A percentile compares a stretch with the other conserved stretches of the same genome.
These are phyloP conservation scores for Squalus acanthias DNA, from an alignment of 2,797 vertebrate genomes.

Conservation along the genomic window DNA sequence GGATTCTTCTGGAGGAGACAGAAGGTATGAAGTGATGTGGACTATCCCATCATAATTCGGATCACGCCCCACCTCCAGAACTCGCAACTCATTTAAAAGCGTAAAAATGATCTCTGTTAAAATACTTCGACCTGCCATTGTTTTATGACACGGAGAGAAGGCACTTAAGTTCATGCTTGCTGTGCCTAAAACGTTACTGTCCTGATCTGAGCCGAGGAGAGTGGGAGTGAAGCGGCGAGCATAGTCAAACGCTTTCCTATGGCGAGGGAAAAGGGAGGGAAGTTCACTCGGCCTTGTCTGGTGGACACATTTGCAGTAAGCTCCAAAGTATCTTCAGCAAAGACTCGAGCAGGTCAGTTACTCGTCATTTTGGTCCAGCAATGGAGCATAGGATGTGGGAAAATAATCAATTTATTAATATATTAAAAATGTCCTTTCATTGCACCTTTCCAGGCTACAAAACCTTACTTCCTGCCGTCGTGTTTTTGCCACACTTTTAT, in stretches of 20 bases:
- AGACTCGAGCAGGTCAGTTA: not conserved
- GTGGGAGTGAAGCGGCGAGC: not conserved
- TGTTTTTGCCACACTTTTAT: not conserved
- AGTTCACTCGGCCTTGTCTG: not conserved
- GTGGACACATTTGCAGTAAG: not conserved
- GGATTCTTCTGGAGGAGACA: no score
- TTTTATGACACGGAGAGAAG: not conserved
- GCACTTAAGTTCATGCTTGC: not conserved
- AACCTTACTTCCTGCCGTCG: not conserved
- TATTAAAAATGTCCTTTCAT: not conserved
- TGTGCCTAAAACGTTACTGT: not conserved
- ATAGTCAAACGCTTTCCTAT: not conserved
- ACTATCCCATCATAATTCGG: no score
- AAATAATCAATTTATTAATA: not conserved
- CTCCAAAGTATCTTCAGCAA: not conserved
- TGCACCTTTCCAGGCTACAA: not conserved
- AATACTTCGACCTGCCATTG: not conserved
- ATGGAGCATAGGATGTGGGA: not conserved
- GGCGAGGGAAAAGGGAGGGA: not conserved
- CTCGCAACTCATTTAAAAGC: not conserved
- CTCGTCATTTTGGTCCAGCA: not conserved
- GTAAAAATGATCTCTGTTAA: not conserved
- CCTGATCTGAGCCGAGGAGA: not conserved
- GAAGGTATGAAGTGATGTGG: no score
- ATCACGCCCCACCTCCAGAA: not conserved